Percentiles rank a stretch among this genome's conserved stretches.
phyloP scores from a whole-genome alignment of 2,113 vertebrate species.

The Acanthisitta chloris region DNA sequence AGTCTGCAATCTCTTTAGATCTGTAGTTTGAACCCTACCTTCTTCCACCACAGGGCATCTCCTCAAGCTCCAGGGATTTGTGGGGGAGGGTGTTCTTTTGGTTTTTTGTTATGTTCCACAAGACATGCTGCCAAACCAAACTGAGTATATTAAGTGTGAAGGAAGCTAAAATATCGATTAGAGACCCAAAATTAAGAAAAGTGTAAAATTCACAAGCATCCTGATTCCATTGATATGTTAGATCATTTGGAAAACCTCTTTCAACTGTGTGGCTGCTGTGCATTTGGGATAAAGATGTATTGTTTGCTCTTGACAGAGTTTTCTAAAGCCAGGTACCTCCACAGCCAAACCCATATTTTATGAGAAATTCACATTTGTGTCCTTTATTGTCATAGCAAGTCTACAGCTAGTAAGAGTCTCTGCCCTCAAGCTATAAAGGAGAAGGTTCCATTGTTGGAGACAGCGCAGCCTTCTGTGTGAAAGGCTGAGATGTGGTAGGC shows the following conservation, averaged over 20 bases:
- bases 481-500: slow-evolving; percentile 68
- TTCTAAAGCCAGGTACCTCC: slow-evolving; percentile 71
- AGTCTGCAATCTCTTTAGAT: not conserved
- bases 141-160: not conserved
- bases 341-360: slow-evolving; percentile 67
- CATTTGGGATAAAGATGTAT: slow-evolving; percentile 61
- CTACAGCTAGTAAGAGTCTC: slow-evolving; percentile 72
- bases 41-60: not conserved
- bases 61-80: not conserved
- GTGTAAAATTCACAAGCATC: slow-evolving; percentile 6
- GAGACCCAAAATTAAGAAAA: not conserved
- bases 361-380: slow-evolving; percentile 77
- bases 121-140: not conserved
- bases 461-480: slow-evolving; percentile 63
- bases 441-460: slow-evolving; percentile 72
- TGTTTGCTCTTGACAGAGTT: slow-evolving; percentile 68
- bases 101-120: not conserved
- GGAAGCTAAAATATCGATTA: slow-evolving; percentile 22
- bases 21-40: not conserved
- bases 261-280: slow-evolving; percentile 14
- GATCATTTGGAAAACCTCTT: slow-evolving; percentile 11
- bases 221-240: not conserved
- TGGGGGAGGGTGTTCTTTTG: not conserved
- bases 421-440: slow-evolving; percentile 80
- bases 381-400: slow-evolving; percentile 77